Evolutionary conservation across 2,888 invertebrate genomes (phyloP), one percentile per base, ranked within the genome.

Genomic region (Apodemia duryi): DNA sequence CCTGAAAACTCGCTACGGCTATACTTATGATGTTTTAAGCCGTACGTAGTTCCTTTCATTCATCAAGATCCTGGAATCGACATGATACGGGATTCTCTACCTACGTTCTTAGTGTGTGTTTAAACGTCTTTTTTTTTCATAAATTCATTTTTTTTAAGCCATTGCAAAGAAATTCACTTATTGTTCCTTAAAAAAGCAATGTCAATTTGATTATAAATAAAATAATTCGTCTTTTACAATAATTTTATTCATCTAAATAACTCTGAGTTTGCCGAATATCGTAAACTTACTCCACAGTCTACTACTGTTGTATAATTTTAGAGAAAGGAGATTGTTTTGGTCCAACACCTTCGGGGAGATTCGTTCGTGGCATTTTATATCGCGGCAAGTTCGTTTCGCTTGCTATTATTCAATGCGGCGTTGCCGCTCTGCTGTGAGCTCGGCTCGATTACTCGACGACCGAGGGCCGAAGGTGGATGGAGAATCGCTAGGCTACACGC

Each of bases 311-410:
- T 88, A 88, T 88, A 90, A 89, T 86, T 90, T 88, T 86, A 88
- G 88, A 89, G 89, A 91, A 89, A 88, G 89, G 91, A 86, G 86
- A 88, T 91, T 91, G 91, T 90, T 90, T 90, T 91, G 88, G 88
- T 89, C 88, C 84, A 81, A 85, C 86, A 85, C 86, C 84, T 85
- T 81, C 74, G 76, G 74, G 77, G 81, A 84, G 83, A 84, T 83
- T 87, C 83, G 75, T 75, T 79, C 77, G 87, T 88, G 88, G 87
- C 86, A 88, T 88, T 88, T 88, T 81, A 79, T 89, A 81, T 82
- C 82, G 77, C 81, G 78, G 83, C 82, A 82, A 80, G 86, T 86
- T 82, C 81, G 84, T 85, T 86, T 86, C 77, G 84, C 81, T 87
- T 75, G 82, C 79, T 83, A 81, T 85, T 84, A 84, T 84, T 81